phyloP scores from a whole-genome alignment of 30 jellyfish, hydroid and myxozoan genomes.

The Rhopilema esculentum region DNA sequence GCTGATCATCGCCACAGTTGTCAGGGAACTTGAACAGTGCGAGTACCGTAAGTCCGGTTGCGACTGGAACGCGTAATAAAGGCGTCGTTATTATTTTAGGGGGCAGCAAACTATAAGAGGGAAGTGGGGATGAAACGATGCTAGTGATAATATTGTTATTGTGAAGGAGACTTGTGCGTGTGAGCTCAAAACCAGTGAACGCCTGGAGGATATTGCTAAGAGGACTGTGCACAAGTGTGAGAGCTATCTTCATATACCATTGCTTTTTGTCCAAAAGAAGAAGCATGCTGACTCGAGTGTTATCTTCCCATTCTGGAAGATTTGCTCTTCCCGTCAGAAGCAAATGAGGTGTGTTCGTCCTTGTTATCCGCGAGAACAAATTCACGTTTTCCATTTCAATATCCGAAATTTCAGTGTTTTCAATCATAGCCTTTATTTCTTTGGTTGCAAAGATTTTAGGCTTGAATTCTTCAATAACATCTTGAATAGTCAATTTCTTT shows the following conservation, averaged over 20 bases:
- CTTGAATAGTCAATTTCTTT: conserved; percentile 69
- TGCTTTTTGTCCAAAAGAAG: conserved; percentile 65
- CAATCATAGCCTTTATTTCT: conserved; percentile 84
- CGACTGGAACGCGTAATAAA: conserved; percentile 88
- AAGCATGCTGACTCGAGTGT: conserved; percentile 79
- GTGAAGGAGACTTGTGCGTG: conserved; percentile 83
- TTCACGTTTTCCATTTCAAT: conserved; percentile 75
- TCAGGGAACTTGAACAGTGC: conserved; percentile 95
- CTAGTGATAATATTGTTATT: conserved; percentile 92
- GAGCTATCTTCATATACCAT: conserved; percentile 93
- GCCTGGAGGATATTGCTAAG: conserved; percentile 94
- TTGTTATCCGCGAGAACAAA: conserved; percentile 88
- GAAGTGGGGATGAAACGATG: conserved; percentile 87
- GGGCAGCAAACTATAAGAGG: conserved; percentile 80
- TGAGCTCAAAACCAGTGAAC: conserved; percentile 88
- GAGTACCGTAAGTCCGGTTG: conserved; percentile 73
- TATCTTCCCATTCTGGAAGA: conserved; percentile 94
- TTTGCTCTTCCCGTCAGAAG: conserved; percentile 86
- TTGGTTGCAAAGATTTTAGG: conserved; percentile 81
- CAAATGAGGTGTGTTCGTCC: conserved; percentile 89
- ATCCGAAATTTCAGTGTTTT: conserved; percentile 85
- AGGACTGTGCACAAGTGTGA: conserved; percentile 86
- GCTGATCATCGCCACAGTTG: conserved; percentile 97
- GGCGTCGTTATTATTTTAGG: conserved; percentile 99
- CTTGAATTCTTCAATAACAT: conserved; percentile 85